These are phyloP conservation scores for Pterocles gutturalis DNA, from an alignment of 2,113 vertebrate species.

Conservation along the genomic window DNA sequence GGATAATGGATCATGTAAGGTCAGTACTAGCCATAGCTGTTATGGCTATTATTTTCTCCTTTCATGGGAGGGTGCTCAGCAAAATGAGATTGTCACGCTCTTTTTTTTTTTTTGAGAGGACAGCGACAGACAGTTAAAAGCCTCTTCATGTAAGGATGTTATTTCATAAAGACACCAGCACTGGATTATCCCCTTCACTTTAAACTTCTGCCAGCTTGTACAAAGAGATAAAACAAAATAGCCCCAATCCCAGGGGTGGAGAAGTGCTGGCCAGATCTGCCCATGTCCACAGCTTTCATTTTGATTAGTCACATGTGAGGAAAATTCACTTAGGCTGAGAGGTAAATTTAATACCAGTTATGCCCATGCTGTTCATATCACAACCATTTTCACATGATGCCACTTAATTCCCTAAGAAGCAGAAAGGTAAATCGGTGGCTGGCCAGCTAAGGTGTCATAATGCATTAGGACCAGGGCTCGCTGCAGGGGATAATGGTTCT, in stretches of 20 bases:
- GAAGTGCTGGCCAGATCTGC: conserved; percentile 84
- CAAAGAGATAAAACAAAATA: conserved; percentile 93
- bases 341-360: conserved; percentile 92
- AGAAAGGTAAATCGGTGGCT: conserved; percentile 90
- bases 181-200: conserved; percentile 89
- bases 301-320: conserved; percentile 94
- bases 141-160: conserved; percentile 90
- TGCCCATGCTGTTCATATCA: conserved; percentile 98
- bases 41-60: conserved; percentile 83
- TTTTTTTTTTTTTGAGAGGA: conserved; percentile 77
- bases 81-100: conserved; percentile 88
- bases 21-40: conserved; percentile 81
- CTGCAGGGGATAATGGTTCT: conserved; percentile 92
- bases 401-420: conserved; percentile 96
- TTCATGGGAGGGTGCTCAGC: conserved; percentile 85
- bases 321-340: conserved; percentile 95
- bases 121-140: conserved; percentile 89
- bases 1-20: conserved; percentile 85
- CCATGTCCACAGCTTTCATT: conserved; percentile 95
- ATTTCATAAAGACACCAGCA: conserved; percentile 89
- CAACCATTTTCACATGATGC: conserved; percentile 94
- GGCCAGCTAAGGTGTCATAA: conserved; percentile 87
- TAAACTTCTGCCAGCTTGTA: conserved; percentile 90
- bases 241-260: conserved; percentile 86
- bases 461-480: conserved; percentile 88